Conservation (phyloP, 2,888 invertebrate species). For the Melinaea marsaeus region DNA sequence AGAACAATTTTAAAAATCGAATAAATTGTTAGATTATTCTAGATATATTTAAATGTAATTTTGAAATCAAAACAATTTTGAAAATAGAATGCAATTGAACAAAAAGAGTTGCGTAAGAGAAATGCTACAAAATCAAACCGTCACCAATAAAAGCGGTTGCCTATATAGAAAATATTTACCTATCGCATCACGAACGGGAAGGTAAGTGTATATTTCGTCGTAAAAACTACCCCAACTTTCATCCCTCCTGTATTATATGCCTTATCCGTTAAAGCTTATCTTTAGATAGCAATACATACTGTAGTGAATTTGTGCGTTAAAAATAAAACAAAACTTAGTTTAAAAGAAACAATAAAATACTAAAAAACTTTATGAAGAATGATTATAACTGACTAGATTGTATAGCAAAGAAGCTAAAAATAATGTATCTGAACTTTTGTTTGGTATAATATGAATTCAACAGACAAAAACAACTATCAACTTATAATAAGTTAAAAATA, state of each 20-base stretch:
- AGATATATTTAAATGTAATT: neutral
- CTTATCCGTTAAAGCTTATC: conserved; percentile 45
- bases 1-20: neutral
- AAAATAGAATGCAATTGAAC: conserved; percentile 15
- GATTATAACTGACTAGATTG: too few relatives aligned
- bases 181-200: conserved; percentile 50
- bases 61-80: neutral
- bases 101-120: conserved; percentile 25
- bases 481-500: neutral
- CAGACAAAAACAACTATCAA: neutral
- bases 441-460: neutral
- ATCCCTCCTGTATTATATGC: conserved; percentile 46
- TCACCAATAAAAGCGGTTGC: conserved; percentile 38
- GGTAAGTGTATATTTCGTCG: conserved; percentile 58
- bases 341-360: neutral
- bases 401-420: too few relatives aligned
- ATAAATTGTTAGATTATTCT: neutral
- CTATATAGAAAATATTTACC: conserved; percentile 48
- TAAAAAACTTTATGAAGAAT: too few relatives aligned
- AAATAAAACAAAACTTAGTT: neutral
- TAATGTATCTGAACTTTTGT: neutral
- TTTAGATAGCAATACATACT: conserved; percentile 39
- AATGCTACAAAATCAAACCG: conserved; percentile 39
- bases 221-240: conserved; percentile 61
- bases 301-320: conserved; percentile 22